Percentiles rank a stretch among this genome's conserved stretches.
Evolutionary conservation across 1,140 invertebrate species (phyloP).

Genomic region (Asbolus verrucosus): DNA sequence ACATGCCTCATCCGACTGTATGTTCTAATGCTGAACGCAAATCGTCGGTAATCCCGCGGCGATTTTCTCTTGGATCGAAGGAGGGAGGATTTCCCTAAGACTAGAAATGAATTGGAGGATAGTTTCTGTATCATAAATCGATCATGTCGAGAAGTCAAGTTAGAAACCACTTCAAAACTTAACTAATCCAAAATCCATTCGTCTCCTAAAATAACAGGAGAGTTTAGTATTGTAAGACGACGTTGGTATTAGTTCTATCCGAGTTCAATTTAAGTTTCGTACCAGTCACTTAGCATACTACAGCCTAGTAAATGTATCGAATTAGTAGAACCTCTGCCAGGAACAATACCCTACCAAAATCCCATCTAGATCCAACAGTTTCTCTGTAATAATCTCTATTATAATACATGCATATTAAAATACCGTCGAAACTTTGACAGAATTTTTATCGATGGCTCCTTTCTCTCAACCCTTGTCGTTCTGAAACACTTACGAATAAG

Average conservation of each 20-base stretch:
- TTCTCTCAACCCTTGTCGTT: too few relatives aligned
- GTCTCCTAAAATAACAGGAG: constrained; percentile 14
- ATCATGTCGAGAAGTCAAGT: constrained; percentile 21
- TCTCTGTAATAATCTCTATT: too few relatives aligned
- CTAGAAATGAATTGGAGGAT: constrained; percentile 6
- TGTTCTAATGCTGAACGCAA: not conserved
- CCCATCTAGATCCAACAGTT: too few relatives aligned
- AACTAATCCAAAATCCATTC: constrained; percentile 36
- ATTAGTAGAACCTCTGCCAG: constrained; percentile 22
- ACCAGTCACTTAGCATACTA: constrained; percentile 37
- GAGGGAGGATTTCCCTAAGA: not conserved
- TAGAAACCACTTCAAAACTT: constrained; percentile 26
- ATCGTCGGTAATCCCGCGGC: constrained; percentile 12
- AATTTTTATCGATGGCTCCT: too few relatives aligned
- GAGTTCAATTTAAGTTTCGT: constrained; percentile 37
- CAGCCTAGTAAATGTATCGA: constrained; percentile 29
- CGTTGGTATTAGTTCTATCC: constrained; percentile 23
- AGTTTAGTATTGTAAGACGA: constrained; percentile 27
- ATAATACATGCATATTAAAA: too few relatives aligned
- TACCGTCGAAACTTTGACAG: too few relatives aligned
- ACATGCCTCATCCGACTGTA: constrained; percentile 10
- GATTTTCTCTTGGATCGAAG: not conserved
- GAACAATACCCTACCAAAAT: constrained; percentile 21
- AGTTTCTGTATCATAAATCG: constrained; percentile 25
- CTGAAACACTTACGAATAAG: too few relatives aligned